Conservation (phyloP, 2,113 vertebrate species). For the Oriolus oriolus region DNA sequence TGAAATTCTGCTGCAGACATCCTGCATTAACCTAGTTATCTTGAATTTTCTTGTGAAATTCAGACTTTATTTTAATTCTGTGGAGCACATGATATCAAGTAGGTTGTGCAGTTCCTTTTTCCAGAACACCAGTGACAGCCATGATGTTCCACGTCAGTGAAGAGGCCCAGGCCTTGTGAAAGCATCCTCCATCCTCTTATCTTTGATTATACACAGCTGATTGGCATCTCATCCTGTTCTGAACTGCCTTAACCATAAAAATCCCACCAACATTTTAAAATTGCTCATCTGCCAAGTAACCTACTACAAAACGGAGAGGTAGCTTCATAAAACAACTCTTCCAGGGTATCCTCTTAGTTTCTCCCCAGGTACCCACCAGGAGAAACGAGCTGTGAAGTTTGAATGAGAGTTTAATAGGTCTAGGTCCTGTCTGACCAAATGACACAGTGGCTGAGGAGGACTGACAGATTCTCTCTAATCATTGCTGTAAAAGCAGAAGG, state of each 20-base stretch:
- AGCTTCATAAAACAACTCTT: neutral
- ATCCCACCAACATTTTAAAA: neutral
- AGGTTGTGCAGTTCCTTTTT: neutral
- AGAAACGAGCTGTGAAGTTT: neutral
- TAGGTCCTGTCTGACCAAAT: neutral
- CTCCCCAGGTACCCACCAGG: neutral
- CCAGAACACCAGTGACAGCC: neutral
- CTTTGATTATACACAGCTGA: neutral
- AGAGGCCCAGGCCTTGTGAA: neutral
- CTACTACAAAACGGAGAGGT: neutral
- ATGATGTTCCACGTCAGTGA: neutral
- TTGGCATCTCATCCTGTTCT: neutral
- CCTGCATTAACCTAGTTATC: slow-evolving; percentile 11
- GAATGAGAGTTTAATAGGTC: neutral
- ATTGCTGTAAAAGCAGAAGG: neutral
- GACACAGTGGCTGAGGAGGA: neutral
- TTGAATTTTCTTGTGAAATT: neutral
- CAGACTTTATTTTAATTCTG: neutral
- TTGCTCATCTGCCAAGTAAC: neutral
- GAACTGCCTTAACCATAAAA: neutral
- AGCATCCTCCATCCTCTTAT: neutral
- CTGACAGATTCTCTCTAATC: neutral
- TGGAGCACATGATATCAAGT: neutral
- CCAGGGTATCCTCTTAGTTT: neutral
- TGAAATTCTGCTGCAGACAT: slow-evolving; percentile 3